Evolutionary conservation across 2,113 vertebrate species (phyloP).

Genomic region (Struthidea cinerea): DNA sequence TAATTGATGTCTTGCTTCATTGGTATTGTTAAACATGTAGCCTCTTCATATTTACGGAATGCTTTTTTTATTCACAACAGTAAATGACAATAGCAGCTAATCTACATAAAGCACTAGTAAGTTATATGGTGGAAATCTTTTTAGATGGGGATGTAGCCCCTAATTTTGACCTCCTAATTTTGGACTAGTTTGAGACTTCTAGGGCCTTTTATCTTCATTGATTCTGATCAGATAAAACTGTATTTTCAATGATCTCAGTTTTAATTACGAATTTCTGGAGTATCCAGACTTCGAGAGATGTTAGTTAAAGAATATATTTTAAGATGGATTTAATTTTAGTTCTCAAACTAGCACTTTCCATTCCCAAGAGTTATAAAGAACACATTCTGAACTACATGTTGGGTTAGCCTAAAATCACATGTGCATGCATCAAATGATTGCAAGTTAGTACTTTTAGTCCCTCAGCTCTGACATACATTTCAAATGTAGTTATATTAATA

Average conservation of each 20-base stretch:
- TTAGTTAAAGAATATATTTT: neutral
- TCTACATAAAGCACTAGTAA: neutral
- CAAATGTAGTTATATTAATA: neutral
- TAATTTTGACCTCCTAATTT: neutral
- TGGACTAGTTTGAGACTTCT: neutral
- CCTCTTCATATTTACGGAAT: neutral
- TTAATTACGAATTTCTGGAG: neutral
- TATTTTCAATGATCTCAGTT: neutral
- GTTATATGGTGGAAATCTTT: neutral
- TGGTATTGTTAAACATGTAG: neutral
- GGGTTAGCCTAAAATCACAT: neutral
- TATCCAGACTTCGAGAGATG: neutral
- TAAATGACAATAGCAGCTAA: neutral
- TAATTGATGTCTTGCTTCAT: neutral
- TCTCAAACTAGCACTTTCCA: neutral
- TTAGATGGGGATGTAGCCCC: neutral
- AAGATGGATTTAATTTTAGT: constrained; percentile 11
- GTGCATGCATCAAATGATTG: neutral
- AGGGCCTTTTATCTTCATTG: neutral
- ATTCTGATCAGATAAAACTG: neutral
- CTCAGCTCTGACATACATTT: neutral
- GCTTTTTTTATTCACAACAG: neutral
- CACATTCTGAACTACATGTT: neutral
- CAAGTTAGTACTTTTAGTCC: constrained; percentile 13
- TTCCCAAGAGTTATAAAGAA: constrained; percentile 30